Evolutionary conservation across 1,140 invertebrate species (phyloP).

Genomic region (Heterodera schachtii): DNA sequence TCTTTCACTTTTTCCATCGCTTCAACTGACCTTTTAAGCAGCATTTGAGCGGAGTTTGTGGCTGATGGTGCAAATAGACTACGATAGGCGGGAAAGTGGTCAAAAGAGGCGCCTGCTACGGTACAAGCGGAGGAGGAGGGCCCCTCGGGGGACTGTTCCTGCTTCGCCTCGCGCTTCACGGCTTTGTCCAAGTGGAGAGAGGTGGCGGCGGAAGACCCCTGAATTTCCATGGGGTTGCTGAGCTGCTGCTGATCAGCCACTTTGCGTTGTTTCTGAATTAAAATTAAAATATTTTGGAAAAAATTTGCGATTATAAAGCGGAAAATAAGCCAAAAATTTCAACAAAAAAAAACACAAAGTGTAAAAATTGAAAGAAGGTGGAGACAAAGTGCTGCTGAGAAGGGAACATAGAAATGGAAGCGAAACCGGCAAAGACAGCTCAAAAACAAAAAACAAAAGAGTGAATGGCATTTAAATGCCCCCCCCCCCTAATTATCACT

Average conservation of each 20-base stretch:
- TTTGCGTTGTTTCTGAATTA: neutral
- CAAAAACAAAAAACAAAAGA: too few relatives aligned
- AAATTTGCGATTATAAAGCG: too few relatives aligned
- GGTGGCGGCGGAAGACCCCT: neutral
- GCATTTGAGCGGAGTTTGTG: conserved; percentile 7
- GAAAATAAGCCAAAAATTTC: too few relatives aligned
- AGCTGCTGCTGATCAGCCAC: neutral
- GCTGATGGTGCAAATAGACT: conserved; percentile 7
- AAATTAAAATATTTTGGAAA: neutral
- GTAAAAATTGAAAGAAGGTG: too few relatives aligned
- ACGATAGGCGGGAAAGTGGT: neutral
- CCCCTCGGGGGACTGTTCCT: neutral
- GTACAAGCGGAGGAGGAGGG: neutral
- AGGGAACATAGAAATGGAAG: too few relatives aligned
- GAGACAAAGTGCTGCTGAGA: too few relatives aligned
- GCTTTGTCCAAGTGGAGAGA: neutral
- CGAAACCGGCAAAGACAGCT: too few relatives aligned
- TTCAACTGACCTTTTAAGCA: conserved; percentile 13
- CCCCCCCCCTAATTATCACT: too few relatives aligned
- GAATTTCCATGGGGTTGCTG: neutral
- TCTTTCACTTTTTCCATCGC: neutral
- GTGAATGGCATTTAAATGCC: too few relatives aligned
- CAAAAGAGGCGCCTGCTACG: neutral
- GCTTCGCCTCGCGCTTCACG: neutral
- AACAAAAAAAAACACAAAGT: too few relatives aligned